These are phyloP conservation scores for Thymelicus lineola DNA, from an alignment of 2,888 invertebrate species.

Conservation along the genomic window DNA sequence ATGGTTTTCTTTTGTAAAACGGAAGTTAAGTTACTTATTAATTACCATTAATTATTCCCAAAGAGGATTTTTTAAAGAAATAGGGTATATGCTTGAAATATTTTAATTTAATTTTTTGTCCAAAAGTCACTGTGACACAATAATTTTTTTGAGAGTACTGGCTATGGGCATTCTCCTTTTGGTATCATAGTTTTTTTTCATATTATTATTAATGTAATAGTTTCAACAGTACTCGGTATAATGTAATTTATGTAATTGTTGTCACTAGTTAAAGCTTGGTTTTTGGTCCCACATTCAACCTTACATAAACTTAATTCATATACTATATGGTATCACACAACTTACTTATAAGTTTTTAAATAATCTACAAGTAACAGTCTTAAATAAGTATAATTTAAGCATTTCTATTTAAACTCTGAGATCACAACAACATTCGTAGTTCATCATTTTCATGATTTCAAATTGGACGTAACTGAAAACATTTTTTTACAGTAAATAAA, in stretches of 20 bases:
- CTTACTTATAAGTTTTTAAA: slow-evolving; percentile 57
- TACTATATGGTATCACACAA: slow-evolving; percentile 76
- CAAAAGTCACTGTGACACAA: too few species aligned
- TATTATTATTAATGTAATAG: too few species aligned
- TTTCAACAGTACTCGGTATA: too few species aligned
- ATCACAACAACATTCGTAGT: slow-evolving; percentile 58
- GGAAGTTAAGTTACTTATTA: too few species aligned
- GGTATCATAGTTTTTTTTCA: too few species aligned
- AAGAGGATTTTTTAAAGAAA: too few species aligned
- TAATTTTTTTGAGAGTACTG: too few species aligned
- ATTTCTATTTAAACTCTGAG: slow-evolving; percentile 70
- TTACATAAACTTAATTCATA: slow-evolving; percentile 62
- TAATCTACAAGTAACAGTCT: slow-evolving; percentile 59
- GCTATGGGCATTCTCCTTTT: too few species aligned
- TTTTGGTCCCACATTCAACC: slow-evolving; percentile 68
- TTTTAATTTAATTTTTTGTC: too few species aligned
- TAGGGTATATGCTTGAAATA: too few species aligned
- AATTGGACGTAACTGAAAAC: background rate
- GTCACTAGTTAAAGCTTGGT: slow-evolving; percentile 68
- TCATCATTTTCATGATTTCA: slow-evolving; percentile 11
- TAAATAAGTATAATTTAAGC: slow-evolving; percentile 60
- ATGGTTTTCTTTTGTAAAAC: too few species aligned
- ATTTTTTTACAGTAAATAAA: slow-evolving; percentile 11
- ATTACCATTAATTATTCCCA: too few species aligned
- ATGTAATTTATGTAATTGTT: background rate